These are phyloP conservation scores for Taurulus bubalis DNA, from an alignment of 2,113 vertebrate genomes.

Conservation along the genomic window DNA sequence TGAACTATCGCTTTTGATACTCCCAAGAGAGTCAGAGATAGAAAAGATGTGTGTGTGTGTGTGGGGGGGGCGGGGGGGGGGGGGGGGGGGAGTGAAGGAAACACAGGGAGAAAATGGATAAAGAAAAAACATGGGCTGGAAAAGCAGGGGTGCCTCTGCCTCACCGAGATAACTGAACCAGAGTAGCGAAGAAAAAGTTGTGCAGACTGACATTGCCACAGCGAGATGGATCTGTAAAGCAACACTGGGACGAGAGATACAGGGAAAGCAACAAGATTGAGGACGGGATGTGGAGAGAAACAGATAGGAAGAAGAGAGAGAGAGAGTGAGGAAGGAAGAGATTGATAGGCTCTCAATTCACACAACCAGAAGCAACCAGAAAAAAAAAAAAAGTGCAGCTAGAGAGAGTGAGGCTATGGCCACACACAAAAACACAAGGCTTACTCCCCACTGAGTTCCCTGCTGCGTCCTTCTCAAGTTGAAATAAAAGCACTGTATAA, in stretches of 20 bases:
- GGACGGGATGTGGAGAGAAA: slow-evolving; percentile 25
- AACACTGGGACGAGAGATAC: slow-evolving; percentile 39
- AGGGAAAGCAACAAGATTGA: slow-evolving; percentile 43
- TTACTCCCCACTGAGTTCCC: slow-evolving; percentile 19
- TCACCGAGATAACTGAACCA: slow-evolving; percentile 54
- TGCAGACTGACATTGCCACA: slow-evolving; percentile 27
- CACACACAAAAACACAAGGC: neutral
- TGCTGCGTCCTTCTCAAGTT: slow-evolving; percentile 33
- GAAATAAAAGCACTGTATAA: slow-evolving; percentile 39
- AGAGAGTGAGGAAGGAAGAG: slow-evolving; percentile 28
- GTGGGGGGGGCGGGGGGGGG: no score
- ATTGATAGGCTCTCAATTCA: slow-evolving; percentile 40
- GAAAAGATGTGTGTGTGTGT: no score
- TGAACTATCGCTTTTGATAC: slow-evolving; percentile 67
- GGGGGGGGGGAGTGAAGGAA: slow-evolving; percentile 34
- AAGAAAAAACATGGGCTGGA: slow-evolving; percentile 9
- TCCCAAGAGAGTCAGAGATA: slow-evolving; percentile 60
- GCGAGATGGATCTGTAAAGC: slow-evolving; percentile 56
- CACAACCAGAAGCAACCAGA: slow-evolving; percentile 28
- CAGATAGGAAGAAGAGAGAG: slow-evolving; percentile 30
- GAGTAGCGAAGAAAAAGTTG: slow-evolving; percentile 5
- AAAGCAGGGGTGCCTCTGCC: slow-evolving; percentile 44
- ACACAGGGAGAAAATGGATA: slow-evolving; percentile 1
- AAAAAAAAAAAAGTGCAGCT: slow-evolving; percentile 45
- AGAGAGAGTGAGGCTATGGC: slow-evolving; percentile 24